A percentile compares a stretch with the other conserved stretches of the same genome.
Conservation (phyloP, 2,888 invertebrate genomes). For the Drosophila engyochracea region DNA sequence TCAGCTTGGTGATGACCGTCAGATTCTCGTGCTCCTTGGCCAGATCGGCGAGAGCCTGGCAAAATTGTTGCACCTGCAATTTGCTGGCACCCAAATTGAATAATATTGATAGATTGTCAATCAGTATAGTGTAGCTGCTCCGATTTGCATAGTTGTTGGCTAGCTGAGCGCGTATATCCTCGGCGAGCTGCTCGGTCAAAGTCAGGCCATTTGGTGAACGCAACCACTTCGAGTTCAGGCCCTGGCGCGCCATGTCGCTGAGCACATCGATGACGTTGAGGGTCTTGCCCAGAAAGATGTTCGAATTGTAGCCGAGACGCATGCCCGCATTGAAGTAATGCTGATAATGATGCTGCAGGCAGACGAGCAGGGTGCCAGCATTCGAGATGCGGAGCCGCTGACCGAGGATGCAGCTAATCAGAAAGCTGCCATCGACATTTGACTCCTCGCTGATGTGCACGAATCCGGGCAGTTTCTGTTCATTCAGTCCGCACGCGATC, state of each 20-base stretch:
- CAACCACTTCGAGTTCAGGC: slow-evolving; percentile 82
- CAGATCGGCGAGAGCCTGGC: slow-evolving; percentile 74
- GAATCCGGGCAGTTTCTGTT: slow-evolving; percentile 87
- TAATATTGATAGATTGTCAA: slow-evolving; percentile 91
- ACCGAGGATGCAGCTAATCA: slow-evolving; percentile 89
- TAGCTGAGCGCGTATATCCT: slow-evolving; percentile 73
- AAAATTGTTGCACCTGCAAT: slow-evolving; percentile 76
- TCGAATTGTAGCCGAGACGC: slow-evolving; percentile 90
- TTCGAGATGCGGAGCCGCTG: slow-evolving; percentile 88
- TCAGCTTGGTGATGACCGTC: slow-evolving; percentile 87
- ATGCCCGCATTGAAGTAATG: slow-evolving; percentile 92
- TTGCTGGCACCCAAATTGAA: slow-evolving; percentile 87
- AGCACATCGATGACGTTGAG: slow-evolving; percentile 87
- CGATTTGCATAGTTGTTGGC: slow-evolving; percentile 70
- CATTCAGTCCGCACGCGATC: slow-evolving; percentile 88
- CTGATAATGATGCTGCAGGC: slow-evolving; percentile 89
- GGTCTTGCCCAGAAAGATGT: slow-evolving; percentile 86
- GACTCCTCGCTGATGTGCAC: slow-evolving; percentile 90
- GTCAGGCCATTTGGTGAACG: slow-evolving; percentile 73
- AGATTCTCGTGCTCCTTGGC: slow-evolving; percentile 83
- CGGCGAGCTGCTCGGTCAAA: slow-evolving; percentile 80
- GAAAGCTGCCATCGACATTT: slow-evolving; percentile 90
- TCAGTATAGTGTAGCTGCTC: slow-evolving; percentile 87
- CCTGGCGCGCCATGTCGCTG: slow-evolving; percentile 85
- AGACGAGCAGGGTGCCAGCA: slow-evolving; percentile 88